Base-by-base conservation (phyloP, 2,888 invertebrate species). In the Siphonodentalium dalli region DNA sequence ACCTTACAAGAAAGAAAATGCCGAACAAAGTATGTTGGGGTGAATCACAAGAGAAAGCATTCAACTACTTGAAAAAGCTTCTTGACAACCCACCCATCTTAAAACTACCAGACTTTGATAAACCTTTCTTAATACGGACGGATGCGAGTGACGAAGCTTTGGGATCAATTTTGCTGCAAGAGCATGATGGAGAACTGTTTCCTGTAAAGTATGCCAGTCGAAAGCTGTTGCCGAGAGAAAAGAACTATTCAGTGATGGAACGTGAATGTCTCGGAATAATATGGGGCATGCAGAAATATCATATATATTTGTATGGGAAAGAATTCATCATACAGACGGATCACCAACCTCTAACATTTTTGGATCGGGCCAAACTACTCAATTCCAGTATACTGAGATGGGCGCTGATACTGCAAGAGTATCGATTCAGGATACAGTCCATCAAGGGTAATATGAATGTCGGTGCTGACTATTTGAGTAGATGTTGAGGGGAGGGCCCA, bases 151-250 rank as follows among this genome's bases (percentile, higher is more conserved):
- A 58, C 26, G 20, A 28, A n/a, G 65, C 49, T 9, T 15, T 64
- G 9, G 61, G 58, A 2, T 58, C 54, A 4, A 51, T 61, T 20
- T 42, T 65, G 11, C n/a, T 65, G 29, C 63, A 65, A 41, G 53
- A 59, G n/a, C 45, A 54, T 21, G 53, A 57, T 35, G 63, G 48
- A 4, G 20, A 37, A 18, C 29, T 34, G 27, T 38, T 46, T 15
- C 61, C 65, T 20, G 58, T 66, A 9, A 49, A 53, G 5, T 66
- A 54, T 39, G 61, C 54, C n/a, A 65, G 65, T 35, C 43, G 42
- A 29, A 68, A 65, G 39, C 31, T 68, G 20, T 23, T 42, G 15
- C 11, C 27, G 3, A 43, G 47, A 15, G 68, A 66, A 35, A 35
- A 21, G 7, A 51, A 33, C 18, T 63, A 63, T 34, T 49, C 66